A percentile compares a stretch with the other conserved stretches of the same genome.
phyloP scores from a whole-genome alignment of 1,140 invertebrate genomes.

The Conopomorpha cramerella region DNA sequence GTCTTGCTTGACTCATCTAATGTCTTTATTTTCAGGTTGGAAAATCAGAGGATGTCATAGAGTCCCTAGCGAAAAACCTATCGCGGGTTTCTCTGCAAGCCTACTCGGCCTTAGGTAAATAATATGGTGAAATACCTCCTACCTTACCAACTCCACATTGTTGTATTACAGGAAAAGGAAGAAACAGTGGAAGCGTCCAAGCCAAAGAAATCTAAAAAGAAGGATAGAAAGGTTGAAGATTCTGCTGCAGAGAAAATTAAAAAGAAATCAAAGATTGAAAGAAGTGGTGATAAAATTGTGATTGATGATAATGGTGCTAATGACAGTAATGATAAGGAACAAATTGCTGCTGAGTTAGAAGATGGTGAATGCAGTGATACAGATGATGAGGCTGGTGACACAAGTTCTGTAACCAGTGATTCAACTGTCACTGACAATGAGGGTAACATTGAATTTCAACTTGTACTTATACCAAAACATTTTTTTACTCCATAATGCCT shows the following conservation, averaged over 20 bases:
- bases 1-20: too few species aligned
- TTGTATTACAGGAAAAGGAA: slow-evolving; percentile 51
- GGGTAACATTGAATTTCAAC: too few species aligned
- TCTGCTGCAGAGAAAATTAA: slow-evolving; percentile 2
- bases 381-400: slow-evolving; percentile 8
- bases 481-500: too few species aligned
- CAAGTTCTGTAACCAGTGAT: too few species aligned
- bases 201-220: slow-evolving; percentile 15
- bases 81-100: slow-evolving; percentile 63
- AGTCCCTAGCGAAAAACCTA: slow-evolving; percentile 63
- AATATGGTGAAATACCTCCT: slow-evolving; percentile 28
- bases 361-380: slow-evolving; percentile 72
- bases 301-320: slow-evolving; percentile 8
- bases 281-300: slow-evolving; percentile 6
- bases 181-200: slow-evolving; percentile 15
- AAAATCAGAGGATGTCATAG: slow-evolving; percentile 45
- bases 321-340: slow-evolving; percentile 7
- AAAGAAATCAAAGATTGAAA: slow-evolving; percentile 2
- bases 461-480: too few species aligned
- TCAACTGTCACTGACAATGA: slow-evolving; percentile 39
- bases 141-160: slow-evolving; percentile 38
- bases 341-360: slow-evolving; percentile 31
- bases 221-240: slow-evolving; percentile 9
- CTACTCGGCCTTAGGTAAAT: slow-evolving; percentile 65
- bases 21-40: slow-evolving; percentile 60